phyloP scores from a whole-genome alignment of 2,888 invertebrate species.

The Drosophila acutilabella region DNA sequence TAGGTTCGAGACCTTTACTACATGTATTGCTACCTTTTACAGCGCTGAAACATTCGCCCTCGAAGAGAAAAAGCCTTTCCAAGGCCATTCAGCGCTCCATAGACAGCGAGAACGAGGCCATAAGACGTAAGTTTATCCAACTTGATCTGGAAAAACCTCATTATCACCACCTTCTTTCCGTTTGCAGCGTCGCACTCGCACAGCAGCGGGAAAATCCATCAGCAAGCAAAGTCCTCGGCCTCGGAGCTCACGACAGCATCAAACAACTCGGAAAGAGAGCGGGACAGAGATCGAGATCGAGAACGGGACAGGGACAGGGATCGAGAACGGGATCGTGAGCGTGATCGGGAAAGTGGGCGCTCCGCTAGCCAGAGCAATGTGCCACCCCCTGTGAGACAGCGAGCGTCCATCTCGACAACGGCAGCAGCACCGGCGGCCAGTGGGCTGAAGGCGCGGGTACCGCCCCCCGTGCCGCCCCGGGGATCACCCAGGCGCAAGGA shows the following conservation, averaged over 20 bases:
- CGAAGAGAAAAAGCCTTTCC: conserved; percentile 96
- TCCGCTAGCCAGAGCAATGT: conserved; percentile 40
- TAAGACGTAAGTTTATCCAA: conserved; percentile 82
- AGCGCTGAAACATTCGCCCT: conserved; percentile 98
- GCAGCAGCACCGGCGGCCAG: conserved; percentile 22
- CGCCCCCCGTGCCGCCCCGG: conserved; percentile 95
- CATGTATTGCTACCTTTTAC: conserved; percentile 67
- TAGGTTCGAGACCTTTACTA: not conserved
- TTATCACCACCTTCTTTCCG: not conserved
- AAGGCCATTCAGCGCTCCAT: conserved; percentile 89
- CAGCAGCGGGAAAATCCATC: conserved; percentile 71
- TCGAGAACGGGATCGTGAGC: conserved; percentile 21
- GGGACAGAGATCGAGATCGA: conserved; percentile 35
- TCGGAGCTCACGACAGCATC: conserved; percentile 62
- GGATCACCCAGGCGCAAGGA: conserved; percentile 89
- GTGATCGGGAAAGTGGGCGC: conserved; percentile 52
- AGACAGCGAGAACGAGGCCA: conserved; percentile 90
- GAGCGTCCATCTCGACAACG: conserved; percentile 86
- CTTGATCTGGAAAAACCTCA: not conserved
- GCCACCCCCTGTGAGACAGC: conserved; percentile 76
- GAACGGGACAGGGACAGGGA: conserved; percentile 27
- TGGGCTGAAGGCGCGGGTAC: conserved; percentile 90
- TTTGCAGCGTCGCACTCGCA: conserved; percentile 72
- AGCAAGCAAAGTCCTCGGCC: conserved; percentile 57
- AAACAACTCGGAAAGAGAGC: conserved; percentile 56